Base-by-base conservation (phyloP, 2,888 invertebrate species). In the Eumacrocentrus americanus region DNA sequence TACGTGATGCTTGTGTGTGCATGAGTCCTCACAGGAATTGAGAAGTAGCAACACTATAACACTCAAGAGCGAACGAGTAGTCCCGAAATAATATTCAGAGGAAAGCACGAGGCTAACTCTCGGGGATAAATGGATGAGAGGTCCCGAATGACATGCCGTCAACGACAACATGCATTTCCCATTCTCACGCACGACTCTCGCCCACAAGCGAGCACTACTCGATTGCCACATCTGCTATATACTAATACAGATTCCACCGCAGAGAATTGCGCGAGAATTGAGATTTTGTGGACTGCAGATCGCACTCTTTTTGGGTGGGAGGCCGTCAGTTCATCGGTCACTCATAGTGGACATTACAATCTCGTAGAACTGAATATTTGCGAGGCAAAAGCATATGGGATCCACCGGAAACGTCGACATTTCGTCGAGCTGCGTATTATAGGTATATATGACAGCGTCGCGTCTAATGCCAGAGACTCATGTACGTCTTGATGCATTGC, bases 401-500 rank as follows among this genome's bases (percentile, higher is more conserved):
- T 50, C 40, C n/a, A 60, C 54, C 50, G 55, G 55, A 60, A 55
- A 55, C 35, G 63, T 63, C 60, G 44, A 52, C 52, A 57, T 57
- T 53, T 62, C 62, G 60, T 64, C 58, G 46, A 14, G 25, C 18
- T 38, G 34, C 29, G 47, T 46, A 38, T 40, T 29, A 47, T 25
- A 40, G 11, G 12, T 25, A 46, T 25, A 3, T 14, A 38, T 40
- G 44, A 48, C 35, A 25, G 38, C 42, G 34, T 58, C 38, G 38
- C 42, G 34, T 58, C 38, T 58, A 58, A 50, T 70, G 75, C 72
- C 72, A 72, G 70, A 66, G 72, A 70, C 70, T 71, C 73, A 72
- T 76, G 74, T 72, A 60, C 67, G 63, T 68, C 73, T 74, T 76
- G 77, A 77, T 77, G 72, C 74, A 75, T 76, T 69, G 72, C 74